phyloP scores from a whole-genome alignment of 2,113 vertebrate species.

The Antigone vipio region DNA sequence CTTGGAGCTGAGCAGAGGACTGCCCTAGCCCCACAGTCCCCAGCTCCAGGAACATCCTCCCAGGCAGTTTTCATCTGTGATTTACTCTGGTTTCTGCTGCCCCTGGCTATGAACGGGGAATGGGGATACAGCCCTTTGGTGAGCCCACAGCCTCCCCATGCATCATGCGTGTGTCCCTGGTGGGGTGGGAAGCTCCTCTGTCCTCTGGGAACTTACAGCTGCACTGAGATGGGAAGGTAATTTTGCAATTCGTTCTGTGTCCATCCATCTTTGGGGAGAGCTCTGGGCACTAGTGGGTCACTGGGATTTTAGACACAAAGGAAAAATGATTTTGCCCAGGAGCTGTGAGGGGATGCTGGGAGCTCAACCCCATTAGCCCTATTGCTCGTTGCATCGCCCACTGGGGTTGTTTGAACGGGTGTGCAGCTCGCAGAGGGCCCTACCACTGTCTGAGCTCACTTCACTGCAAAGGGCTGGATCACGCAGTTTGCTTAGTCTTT shows the following conservation, averaged over 20 bases:
- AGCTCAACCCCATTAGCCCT: neutral
- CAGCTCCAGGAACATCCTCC: neutral
- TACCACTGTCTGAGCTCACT: neutral
- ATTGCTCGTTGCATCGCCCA: rapidly evolving
- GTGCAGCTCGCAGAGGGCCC: neutral
- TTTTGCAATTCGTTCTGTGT: neutral
- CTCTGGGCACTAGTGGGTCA: neutral
- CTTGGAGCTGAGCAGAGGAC: neutral
- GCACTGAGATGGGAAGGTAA: neutral
- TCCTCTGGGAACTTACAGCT: neutral
- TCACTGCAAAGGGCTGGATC: neutral
- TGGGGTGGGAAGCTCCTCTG: neutral
- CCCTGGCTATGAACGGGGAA: neutral
- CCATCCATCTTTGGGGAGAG: neutral
- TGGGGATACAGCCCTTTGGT: neutral
- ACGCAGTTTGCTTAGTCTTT: neutral
- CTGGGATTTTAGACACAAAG: neutral
- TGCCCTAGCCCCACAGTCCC: neutral
- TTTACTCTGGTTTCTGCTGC: neutral
- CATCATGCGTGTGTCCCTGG: rapidly evolving
- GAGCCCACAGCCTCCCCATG: neutral
- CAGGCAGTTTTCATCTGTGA: neutral
- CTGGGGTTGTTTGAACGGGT: neutral
- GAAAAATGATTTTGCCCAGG: neutral
- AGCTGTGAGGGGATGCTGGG: neutral